Percentiles rank a stretch among this genome's conserved stretches.
phyloP scores from a whole-genome alignment of 2,113 vertebrate species.

The Marcusenius ussheri region DNA sequence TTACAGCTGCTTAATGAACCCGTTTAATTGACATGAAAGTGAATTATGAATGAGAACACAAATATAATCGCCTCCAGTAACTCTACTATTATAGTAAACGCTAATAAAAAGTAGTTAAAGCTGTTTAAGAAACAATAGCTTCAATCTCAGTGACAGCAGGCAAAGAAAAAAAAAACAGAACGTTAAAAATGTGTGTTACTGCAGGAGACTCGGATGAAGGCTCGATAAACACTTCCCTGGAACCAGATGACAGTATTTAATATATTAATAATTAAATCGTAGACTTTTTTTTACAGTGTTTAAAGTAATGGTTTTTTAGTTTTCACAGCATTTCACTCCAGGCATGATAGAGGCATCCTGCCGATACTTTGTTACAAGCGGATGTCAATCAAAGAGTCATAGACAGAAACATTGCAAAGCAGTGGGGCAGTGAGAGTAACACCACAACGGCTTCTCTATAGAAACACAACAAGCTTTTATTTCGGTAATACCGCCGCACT shows the following conservation, averaged over 20 bases:
- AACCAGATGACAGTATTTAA: not conserved
- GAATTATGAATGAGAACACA: conserved; percentile 8
- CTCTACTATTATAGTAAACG: not conserved
- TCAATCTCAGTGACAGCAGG: not conserved
- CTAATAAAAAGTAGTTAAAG: not conserved
- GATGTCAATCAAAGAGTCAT: not conserved
- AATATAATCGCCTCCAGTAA: not conserved
- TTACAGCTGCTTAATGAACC: not conserved
- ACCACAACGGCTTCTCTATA: not conserved
- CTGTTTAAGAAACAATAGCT: not conserved
- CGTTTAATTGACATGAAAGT: not conserved
- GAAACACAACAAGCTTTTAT: conserved; percentile 1
- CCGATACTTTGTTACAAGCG: not conserved
- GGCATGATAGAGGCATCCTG: not conserved
- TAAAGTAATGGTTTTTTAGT: not conserved
- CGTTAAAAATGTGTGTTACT: not conserved
- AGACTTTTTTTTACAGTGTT: not conserved
- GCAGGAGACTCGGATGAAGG: not conserved
- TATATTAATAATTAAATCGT: not conserved
- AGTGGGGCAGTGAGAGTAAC: not conserved
- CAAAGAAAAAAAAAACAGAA: not conserved
- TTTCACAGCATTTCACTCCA: not conserved
- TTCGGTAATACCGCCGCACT: conserved; percentile 8
- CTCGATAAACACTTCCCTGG: not conserved
- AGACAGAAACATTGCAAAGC: not conserved